Evolutionary conservation across 2,888 invertebrate genomes (phyloP), one percentile per base, ranked within the genome.

Genomic region (Isotomurus palustris): DNA sequence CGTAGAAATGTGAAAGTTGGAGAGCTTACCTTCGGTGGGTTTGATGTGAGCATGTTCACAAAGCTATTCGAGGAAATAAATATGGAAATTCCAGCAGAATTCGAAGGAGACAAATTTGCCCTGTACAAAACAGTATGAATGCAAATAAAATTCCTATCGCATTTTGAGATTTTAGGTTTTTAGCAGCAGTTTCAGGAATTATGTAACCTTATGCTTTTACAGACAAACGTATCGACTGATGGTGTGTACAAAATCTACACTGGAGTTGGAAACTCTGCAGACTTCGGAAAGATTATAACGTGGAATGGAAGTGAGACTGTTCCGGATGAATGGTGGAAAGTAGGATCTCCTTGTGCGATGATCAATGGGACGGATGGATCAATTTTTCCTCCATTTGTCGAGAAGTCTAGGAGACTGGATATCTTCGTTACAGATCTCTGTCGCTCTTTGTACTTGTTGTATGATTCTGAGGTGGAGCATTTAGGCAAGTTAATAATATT

Each of bases 341-440:
- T 6, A 8, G 40, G 40, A 19, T 40, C 40, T 14, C 6, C 10
- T 24, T 22, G 14, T n/a, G 44, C 72, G 48, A 65, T 64, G 62
- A 71, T 76, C 56, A 72, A 72, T 21, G 76, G 76, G 8, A 74
- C 74, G 1, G 77, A 77, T 59, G 76, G 77, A 12, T 70, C 73
- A 2, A 66, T 75, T 25, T 74, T 75, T 67, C 72, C 72, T 5
- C 75, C 76, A 1, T 72, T 73, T 44, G 65, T 76, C 8, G 60
- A 64, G 19, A 73, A 72, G 55, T 60, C 69, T 27, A 69, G 73
- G 21, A 69, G 67, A 1, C 43, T 77, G 4, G 69, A 71, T 28
- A 72, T 76, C 1, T 77, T 74, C 58, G 71, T 72, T 8, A 69
- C 71, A 3, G 75, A 76, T 51, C 55, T 76, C 12, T 77, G 76